A percentile compares a stretch with the other conserved stretches of the same genome.
These are phyloP conservation scores for Lipotes vexillifer DNA, from an alignment of 2,113 vertebrate genomes.

Conservation along the genomic window DNA sequence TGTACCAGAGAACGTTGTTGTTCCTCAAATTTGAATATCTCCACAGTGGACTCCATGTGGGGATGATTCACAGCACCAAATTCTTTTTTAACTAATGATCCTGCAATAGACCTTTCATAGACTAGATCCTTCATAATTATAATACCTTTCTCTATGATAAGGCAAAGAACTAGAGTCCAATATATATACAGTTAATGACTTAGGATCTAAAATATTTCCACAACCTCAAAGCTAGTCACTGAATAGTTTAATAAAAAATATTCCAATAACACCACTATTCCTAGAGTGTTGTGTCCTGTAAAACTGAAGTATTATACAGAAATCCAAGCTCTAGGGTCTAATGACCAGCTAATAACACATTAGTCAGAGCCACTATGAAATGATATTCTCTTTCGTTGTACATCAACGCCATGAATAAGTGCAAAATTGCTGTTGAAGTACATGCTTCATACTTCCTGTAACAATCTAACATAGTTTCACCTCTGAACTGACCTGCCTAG, in stretches of 20 bases:
- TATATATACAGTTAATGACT: not conserved
- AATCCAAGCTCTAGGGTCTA: not conserved
- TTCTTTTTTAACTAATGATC: not conserved
- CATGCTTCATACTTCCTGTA: not conserved
- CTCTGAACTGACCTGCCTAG: not conserved
- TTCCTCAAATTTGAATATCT: too few relatives aligned
- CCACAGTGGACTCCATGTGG: too few relatives aligned
- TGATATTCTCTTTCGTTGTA: not conserved
- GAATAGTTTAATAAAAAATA: conserved; percentile 17
- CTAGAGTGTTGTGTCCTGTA: not conserved
- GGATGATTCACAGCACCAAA: too few relatives aligned
- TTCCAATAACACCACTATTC: not conserved
- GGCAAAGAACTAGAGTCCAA: not conserved
- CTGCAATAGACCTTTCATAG: not conserved
- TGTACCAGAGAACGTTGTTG: too few relatives aligned
- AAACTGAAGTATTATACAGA: not conserved
- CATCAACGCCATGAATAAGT: not conserved
- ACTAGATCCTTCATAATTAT: not conserved
- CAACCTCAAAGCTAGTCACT: not conserved
- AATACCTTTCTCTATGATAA: not conserved
- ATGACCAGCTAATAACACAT: not conserved
- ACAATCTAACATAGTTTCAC: not conserved
- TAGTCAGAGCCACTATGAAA: not conserved
- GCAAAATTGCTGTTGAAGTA: not conserved
- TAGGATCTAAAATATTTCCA: not conserved